phyloP scores from a whole-genome alignment of 2,113 vertebrate species.

The Rutilus rutilus region DNA sequence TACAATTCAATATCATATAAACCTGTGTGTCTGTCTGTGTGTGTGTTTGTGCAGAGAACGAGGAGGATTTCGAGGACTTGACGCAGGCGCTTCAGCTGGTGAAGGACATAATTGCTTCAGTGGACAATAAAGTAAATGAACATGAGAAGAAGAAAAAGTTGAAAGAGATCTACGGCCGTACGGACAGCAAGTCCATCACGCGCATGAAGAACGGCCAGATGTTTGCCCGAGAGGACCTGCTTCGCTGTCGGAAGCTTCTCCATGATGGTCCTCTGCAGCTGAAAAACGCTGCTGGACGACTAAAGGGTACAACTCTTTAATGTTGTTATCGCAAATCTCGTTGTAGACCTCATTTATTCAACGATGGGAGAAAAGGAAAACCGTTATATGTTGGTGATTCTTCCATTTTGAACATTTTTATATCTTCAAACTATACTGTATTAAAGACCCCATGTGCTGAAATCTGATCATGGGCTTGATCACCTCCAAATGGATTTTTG shows the following conservation, averaged over 20 bases:
- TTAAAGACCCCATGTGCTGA: not conserved
- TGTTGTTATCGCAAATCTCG: not conserved
- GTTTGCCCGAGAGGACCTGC: conserved; percentile 92
- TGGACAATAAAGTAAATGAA: conserved; percentile 92
- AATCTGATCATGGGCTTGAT: not conserved
- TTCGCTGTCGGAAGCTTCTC: conserved; percentile 85
- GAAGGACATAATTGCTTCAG: conserved; percentile 87
- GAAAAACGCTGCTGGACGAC: conserved; percentile 80
- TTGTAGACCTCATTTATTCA: not conserved
- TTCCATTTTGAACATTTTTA: not conserved
- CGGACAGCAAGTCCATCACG: conserved; percentile 95
- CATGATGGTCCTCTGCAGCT: conserved; percentile 88
- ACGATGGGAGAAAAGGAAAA: not conserved
- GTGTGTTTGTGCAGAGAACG: conserved; percentile 76
- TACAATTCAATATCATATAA: conserved; percentile 6
- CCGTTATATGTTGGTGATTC: not conserved
- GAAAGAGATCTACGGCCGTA: conserved; percentile 87
- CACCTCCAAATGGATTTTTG: not conserved
- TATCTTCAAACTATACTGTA: not conserved
- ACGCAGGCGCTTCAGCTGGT: conserved; percentile 83
- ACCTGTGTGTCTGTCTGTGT: conserved; percentile 22
- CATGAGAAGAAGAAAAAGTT: conserved; percentile 90
- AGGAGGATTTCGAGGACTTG: conserved; percentile 84
- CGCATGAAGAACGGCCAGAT: conserved; percentile 96
- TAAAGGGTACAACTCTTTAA: conserved; percentile 81